These are phyloP conservation scores for Motacilla tschutschensis DNA, from an alignment of 2,113 vertebrate species.

Conservation along the genomic window DNA sequence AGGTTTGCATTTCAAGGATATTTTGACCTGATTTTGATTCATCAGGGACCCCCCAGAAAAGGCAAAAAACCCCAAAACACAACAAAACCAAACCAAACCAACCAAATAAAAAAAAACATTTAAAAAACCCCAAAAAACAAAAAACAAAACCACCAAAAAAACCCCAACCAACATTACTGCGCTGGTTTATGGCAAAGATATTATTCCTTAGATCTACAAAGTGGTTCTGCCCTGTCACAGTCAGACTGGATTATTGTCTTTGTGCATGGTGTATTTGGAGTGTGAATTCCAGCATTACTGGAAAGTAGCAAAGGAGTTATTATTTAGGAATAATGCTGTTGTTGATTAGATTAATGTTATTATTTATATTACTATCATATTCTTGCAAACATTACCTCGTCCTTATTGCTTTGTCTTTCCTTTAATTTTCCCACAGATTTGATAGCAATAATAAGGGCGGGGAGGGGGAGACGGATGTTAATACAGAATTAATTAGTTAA, in stretches of 20 bases:
- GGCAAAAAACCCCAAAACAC: neutral
- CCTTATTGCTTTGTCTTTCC: neutral
- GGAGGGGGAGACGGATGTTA: neutral
- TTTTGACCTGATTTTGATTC: neutral
- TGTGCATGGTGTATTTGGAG: neutral
- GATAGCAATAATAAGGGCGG: accelerated
- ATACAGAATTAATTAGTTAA: neutral
- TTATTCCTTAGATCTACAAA: neutral
- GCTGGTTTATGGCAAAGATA: neutral
- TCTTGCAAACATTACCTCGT: neutral
- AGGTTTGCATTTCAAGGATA: neutral
- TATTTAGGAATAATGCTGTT: neutral
- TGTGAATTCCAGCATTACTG: neutral
- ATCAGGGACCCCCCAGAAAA: neutral
- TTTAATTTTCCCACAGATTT: neutral
- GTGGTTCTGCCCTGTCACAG: neutral
- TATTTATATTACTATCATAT: neutral
- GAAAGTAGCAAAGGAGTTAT: neutral
- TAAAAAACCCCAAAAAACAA: neutral
- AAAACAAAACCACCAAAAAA: neutral
- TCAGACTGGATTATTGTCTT: neutral
- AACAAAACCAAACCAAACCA: neutral
- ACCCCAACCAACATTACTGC: too few relatives aligned
- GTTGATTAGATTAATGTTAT: neutral
- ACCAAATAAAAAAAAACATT: neutral